Conservation (phyloP, 2,113 vertebrate species). For the Thinocorus orbignyianus region DNA sequence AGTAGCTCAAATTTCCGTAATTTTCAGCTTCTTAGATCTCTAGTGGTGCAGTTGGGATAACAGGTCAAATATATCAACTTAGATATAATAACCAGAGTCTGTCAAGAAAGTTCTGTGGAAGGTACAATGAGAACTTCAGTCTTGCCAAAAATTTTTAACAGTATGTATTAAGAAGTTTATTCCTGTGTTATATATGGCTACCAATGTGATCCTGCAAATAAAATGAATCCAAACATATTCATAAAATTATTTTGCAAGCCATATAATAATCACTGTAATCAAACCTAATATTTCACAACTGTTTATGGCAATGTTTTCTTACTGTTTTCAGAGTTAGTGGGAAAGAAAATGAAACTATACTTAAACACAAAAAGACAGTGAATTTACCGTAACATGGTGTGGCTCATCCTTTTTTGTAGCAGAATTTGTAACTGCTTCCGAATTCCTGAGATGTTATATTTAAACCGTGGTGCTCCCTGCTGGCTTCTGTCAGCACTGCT, state of each 20-base stretch:
- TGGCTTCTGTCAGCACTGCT: not conserved
- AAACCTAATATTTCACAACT: not conserved
- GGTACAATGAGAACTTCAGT: not conserved
- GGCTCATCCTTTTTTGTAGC: not conserved
- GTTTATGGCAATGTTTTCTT: not conserved
- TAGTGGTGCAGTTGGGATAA: not conserved
- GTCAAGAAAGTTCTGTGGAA: not conserved
- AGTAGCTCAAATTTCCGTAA: not conserved
- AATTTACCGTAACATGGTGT: not conserved
- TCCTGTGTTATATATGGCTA: not conserved
- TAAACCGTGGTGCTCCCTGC: not conserved
- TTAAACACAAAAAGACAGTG: not conserved
- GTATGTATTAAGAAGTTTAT: not conserved
- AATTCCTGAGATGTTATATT: not conserved
- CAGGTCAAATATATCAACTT: not conserved
- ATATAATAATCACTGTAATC: not conserved
- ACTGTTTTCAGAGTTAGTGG: not conserved
- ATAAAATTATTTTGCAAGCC: not conserved
- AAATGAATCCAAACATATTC: not conserved
- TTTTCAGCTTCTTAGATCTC: not conserved
- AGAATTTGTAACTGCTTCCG: not conserved
- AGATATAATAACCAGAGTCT: not conserved
- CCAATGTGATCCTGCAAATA: not conserved
- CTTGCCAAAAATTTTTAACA: not conserved
- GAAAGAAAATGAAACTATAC: not conserved